Conservation (phyloP, 30 jellyfish, hydroid and myxozoan genomes). For the Aurelia coerulea region DNA sequence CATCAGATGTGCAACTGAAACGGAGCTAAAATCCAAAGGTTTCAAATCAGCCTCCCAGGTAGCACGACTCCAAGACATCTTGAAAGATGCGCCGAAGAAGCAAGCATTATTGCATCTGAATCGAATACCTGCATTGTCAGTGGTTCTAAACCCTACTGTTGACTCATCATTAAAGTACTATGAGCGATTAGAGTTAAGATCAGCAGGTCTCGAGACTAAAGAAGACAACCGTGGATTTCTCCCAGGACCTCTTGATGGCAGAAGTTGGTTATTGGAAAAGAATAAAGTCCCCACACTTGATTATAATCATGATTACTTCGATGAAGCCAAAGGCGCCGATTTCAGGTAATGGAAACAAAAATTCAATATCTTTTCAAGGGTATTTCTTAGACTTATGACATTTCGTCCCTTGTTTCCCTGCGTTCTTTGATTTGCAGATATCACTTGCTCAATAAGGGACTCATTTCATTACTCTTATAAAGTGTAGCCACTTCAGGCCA, state of each 20-base stretch:
- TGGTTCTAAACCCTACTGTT: constrained; percentile 65
- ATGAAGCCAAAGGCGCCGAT: constrained; percentile 68
- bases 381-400: too few species aligned
- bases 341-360: constrained; percentile 48
- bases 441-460: too few species aligned
- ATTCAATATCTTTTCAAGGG: too few species aligned
- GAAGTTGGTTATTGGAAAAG: constrained; percentile 80
- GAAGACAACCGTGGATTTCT: constrained; percentile 47
- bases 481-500: too few species aligned
- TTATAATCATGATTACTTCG: constrained; percentile 65
- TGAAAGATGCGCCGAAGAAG: constrained; percentile 71
- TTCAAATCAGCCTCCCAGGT: constrained; percentile 75
- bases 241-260: constrained; percentile 75
- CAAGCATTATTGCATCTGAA: constrained; percentile 65
- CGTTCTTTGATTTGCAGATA: too few species aligned
- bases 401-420: too few species aligned
- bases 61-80: constrained; percentile 72
- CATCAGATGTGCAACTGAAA: constrained; percentile 70
- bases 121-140: constrained; percentile 76
- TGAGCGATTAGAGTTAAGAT: constrained; percentile 29
- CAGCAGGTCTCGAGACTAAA: constrained; percentile 3
- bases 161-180: constrained; percentile 37
- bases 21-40: constrained; percentile 74
- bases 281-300: constrained; percentile 73
- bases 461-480: too few species aligned